Conservation (phyloP, 30 jellyfish, hydroid and myxozoan species). For the Hydra vulgaris region DNA sequence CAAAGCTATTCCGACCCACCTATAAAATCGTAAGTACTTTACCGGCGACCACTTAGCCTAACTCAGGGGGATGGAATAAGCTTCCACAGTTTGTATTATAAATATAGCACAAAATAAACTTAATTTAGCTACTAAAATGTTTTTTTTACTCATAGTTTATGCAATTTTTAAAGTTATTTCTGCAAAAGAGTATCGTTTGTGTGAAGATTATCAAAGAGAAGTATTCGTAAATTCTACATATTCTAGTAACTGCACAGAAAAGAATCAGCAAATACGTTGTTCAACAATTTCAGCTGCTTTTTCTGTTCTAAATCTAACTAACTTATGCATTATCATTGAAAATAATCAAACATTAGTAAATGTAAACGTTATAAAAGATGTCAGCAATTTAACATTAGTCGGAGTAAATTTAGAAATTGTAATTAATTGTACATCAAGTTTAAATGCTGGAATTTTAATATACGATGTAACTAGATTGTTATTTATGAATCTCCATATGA, state of each 20-base stretch:
- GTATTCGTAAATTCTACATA: background rate
- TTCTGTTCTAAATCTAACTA: background rate
- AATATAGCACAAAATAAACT: too few species aligned
- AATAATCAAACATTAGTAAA: background rate
- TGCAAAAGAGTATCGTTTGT: background rate
- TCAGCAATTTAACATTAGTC: background rate
- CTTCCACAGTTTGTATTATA: too few species aligned
- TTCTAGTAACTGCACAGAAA: background rate
- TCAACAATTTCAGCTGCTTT: conserved; percentile 3
- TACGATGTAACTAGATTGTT: background rate
- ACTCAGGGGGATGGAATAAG: too few species aligned
- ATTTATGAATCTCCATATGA: background rate
- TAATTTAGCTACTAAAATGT: background rate
- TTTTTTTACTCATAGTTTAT: too few species aligned
- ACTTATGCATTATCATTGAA: background rate
- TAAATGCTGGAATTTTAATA: background rate
- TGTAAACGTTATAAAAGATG: background rate
- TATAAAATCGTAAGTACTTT: too few species aligned
- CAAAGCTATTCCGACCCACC: too few species aligned
- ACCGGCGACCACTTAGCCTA: too few species aligned
- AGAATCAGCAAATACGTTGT: background rate
- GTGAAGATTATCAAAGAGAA: background rate
- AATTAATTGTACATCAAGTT: background rate
- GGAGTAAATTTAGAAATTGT: background rate
- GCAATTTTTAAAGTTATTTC: background rate